These are phyloP conservation scores for Zophobas morio DNA, from an alignment of 1,140 invertebrate genomes.

Conservation along the genomic window DNA sequence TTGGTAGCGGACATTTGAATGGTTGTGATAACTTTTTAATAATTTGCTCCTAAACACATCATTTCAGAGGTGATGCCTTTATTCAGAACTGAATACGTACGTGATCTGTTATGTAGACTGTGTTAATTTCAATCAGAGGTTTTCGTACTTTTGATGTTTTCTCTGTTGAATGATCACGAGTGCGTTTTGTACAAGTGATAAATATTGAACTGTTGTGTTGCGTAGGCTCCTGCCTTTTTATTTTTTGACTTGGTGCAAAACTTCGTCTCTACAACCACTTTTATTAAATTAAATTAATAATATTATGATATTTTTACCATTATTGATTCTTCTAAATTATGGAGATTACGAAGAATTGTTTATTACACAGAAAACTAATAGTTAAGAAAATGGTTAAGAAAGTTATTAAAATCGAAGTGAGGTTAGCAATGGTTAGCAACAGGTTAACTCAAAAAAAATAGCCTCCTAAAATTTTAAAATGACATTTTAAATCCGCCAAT, in stretches of 20 bases:
- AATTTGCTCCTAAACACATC: conserved; percentile 77
- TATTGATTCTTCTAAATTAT: not conserved
- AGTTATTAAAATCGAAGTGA: no score
- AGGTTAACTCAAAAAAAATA: no score
- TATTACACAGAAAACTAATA: no score
- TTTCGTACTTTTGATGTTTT: conserved; percentile 55
- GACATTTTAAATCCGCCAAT: no score
- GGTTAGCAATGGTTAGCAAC: no score
- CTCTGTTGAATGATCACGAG: conserved; percentile 53
- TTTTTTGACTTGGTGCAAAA: conserved; percentile 72
- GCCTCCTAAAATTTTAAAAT: no score
- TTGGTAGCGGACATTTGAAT: conserved; percentile 95
- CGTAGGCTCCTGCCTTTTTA: conserved; percentile 62
- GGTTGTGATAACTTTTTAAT: conserved; percentile 90
- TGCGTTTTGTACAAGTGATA: conserved; percentile 55
- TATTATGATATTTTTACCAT: conserved; percentile 15
- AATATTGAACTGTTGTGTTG: conserved; percentile 46
- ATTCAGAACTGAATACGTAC: conserved; percentile 45
- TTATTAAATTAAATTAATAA: not conserved
- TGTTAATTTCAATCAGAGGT: conserved; percentile 54
- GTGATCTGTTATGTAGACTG: conserved; percentile 55
- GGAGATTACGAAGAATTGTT: no score
- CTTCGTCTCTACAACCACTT: conserved; percentile 68
- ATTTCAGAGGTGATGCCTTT: not conserved
- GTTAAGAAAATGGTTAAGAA: no score